Base-by-base conservation (phyloP, 2,797 vertebrate genomes). In the Myotis pilosus region DNA sequence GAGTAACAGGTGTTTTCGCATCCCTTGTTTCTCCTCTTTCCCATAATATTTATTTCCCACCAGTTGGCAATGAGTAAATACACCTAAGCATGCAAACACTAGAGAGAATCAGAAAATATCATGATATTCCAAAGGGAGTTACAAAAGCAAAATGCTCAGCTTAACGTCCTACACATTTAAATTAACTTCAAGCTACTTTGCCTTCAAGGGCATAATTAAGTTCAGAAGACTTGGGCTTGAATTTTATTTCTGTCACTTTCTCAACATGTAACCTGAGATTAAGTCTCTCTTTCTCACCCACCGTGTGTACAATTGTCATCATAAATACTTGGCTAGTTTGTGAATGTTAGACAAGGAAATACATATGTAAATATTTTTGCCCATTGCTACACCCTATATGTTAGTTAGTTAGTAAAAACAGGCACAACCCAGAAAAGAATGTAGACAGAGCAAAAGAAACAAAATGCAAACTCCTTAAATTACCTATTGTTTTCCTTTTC, bases 31-130 rank as follows among this genome's bases (percentile, higher is more conserved):
- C 94, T 82, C 44, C 60, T 84, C 68, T 78, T 89, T 38, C 55
- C 28, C 72, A 57, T 62, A 91, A 92, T 87, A 71, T 87, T 93
- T 95, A 62, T 80, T 96, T 89, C 68, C 64, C 72, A 92, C 68
- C 85, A 71, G 57, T n/a, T 81, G 64, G 28, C 81, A 89, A 68
- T 20, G 38, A 68, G 28, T 88, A 90, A 93, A 92, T 75, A 93
- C 0, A 0, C 38, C 66, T 74, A 85, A 28, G 74, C 62, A 82
- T 36, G 28, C 85, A 90, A 95, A 92, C 60, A 71, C 79, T 55
- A 81, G 83, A 49, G 83, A 75, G 51, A 51, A 74, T 88, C 55
- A 74, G 87, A 96, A 96, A 94, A 84, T 55, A 94, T 7, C 74
- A 36, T n/a, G n/a, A 74, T 28, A 55, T 86, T 95, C 62, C 62